These are phyloP conservation scores for Ginglymostoma cirratum DNA, from an alignment of 2,113 vertebrate genomes.

Conservation along the genomic window DNA sequence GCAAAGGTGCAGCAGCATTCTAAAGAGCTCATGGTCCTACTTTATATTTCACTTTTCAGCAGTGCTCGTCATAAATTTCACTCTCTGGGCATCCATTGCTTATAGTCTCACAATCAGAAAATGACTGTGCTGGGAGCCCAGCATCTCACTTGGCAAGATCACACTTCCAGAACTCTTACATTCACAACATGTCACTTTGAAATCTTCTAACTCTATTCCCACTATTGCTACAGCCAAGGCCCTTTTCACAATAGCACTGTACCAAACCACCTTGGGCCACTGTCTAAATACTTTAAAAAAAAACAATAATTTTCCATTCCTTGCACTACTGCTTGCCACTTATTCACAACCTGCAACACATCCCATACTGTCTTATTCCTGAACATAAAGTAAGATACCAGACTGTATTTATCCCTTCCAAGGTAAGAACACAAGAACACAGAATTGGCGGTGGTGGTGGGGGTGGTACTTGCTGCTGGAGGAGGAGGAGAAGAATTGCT, in stretches of 20 bases:
- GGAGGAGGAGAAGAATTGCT: background rate
- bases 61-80: background rate
- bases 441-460: background rate
- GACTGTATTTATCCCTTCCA: background rate
- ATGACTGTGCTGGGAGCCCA: too few relatives aligned
- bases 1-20: background rate
- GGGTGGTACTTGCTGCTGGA: too few relatives aligned
- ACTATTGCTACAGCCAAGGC: background rate
- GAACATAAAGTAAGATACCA: background rate
- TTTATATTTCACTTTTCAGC: background rate
- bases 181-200: background rate
- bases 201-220: background rate
- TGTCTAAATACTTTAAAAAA: background rate
- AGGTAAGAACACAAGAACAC: background rate
- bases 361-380: background rate
- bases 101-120: background rate
- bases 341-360: background rate
- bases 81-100: background rate
- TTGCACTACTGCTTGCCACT: background rate
- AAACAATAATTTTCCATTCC: background rate
- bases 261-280: background rate
- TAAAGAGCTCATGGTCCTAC: background rate
- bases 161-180: background rate
- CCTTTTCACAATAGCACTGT: background rate
- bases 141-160: background rate